Conservation (phyloP, 2,113 vertebrate genomes). For the Corvus hawaiiensis region DNA sequence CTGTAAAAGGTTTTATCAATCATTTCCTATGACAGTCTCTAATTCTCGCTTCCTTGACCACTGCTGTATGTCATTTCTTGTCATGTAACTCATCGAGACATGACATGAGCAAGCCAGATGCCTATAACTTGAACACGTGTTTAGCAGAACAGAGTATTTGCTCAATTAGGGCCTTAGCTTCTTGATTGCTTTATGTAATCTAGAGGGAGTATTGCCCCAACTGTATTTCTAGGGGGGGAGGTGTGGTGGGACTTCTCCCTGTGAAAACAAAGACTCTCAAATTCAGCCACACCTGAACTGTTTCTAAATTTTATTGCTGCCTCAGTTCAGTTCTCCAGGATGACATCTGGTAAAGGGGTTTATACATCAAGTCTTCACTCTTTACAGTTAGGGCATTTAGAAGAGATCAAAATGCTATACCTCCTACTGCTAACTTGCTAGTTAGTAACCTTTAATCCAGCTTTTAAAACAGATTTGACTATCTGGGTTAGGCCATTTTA, state of each 20-base stretch:
- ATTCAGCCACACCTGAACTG: neutral
- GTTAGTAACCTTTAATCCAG: neutral
- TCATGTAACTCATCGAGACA: neutral
- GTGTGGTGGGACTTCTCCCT: neutral
- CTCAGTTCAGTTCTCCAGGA: neutral
- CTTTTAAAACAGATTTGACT: neutral
- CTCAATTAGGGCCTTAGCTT: neutral
- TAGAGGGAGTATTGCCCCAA: neutral
- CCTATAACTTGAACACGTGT: neutral
- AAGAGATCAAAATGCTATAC: neutral
- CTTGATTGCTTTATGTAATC: neutral
- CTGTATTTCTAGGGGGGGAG: neutral
- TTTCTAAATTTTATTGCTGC: neutral
- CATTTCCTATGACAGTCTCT: neutral
- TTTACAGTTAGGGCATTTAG: neutral
- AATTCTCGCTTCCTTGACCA: neutral
- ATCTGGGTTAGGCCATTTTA: neutral
- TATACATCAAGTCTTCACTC: neutral
- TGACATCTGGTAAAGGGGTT: neutral
- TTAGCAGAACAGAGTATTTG: neutral
- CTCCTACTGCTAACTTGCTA: neutral
- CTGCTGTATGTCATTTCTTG: neutral
- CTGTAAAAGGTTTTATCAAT: neutral
- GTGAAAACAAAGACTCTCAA: neutral
- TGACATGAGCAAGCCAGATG: neutral